These are phyloP conservation scores for Anthopleura sola DNA, from an alignment of 64 coral and sea anemone species.

Conservation along the genomic window DNA sequence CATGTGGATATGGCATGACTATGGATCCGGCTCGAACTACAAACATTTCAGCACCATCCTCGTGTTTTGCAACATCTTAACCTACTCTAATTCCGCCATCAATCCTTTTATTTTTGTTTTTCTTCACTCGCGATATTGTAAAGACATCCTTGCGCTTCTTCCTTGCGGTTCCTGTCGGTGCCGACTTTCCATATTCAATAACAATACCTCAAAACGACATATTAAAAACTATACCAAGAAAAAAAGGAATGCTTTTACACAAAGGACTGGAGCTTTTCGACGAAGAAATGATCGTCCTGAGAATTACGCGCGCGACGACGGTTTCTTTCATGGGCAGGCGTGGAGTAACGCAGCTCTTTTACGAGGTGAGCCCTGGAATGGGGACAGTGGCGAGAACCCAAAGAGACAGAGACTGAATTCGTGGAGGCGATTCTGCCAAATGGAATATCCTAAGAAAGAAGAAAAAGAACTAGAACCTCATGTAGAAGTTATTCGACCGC, in stretches of 20 bases:
- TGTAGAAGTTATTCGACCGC: not conserved
- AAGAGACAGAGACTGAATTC: not conserved
- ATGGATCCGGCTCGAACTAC: constrained; percentile 37
- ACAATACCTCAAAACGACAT: not conserved
- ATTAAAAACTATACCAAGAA: not conserved
- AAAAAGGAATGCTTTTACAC: not conserved
- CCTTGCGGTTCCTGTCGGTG: not conserved
- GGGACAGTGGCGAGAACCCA: not conserved
- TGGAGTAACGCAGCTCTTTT: not conserved
- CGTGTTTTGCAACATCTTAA: constrained; percentile 73
- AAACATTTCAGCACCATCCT: constrained; percentile 50
- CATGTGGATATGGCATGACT: constrained; percentile 91
- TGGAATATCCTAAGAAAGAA: not conserved
- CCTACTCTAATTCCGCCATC: constrained; percentile 78
- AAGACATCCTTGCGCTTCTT: constrained; percentile 42
- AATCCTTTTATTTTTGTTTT: constrained; percentile 93
- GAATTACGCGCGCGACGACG: not conserved
- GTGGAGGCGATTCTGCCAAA: not conserved
- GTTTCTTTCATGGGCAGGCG: not conserved
- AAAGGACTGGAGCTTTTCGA: not conserved
- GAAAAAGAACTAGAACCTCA: not conserved
- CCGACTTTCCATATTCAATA: not conserved
- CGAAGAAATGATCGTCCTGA: not conserved
- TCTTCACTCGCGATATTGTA: constrained; percentile 73
- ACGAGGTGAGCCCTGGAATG: not conserved